Base-by-base conservation (phyloP, 2,797 vertebrate species). In the Micromesistius poutassou region DNA sequence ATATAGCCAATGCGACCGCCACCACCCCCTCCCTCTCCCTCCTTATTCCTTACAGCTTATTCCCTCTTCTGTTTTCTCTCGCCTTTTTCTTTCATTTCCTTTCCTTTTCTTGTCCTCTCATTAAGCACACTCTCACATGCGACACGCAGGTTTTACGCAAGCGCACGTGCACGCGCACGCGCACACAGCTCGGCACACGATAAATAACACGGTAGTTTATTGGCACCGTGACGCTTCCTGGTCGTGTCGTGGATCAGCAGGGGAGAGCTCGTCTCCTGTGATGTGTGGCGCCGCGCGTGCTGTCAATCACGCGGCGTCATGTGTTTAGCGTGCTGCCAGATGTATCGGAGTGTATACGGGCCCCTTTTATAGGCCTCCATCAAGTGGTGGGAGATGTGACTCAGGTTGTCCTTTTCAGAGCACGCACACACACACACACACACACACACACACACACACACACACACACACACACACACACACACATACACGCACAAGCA, bases 1-100 rank as follows among this genome's bases (percentile, higher is more conserved):
- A 91, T 90, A 77, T 84, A 87, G 87, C 88, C 84, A 85, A 82
- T 80, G 79, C 83, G 86, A 84, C 84, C 84, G 83, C 84, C 85
- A 85, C 89, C 86, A 85, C 89, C 86, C 81, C 89, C 87, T 82
- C 88, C 85, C 81, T 12, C 72, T n/a, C 72, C 33, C 6, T 35
- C 16, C 33, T 36, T n/a, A n/a, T n/a, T 73, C 30, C 71, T 19
- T 35, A 72, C 14, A 19, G 4, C 31, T 35, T 35, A 19, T 22
- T 33, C 35, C 22, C 35, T 13, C 72, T 36, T 12, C 33, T 36
- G 4, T 73, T 31, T 33, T 33, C 31, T 33, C 72, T 25, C 72
- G 33, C 72, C 22, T 28, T 35, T 25, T n/a, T 35, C 6, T 25
- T 36, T n/a, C 36, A n/a, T 50, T 50, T 16, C 19, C 72, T 22